Evolutionary conservation across 1,140 invertebrate species (phyloP), one percentile per base, ranked within the genome.

Genomic region (Nixonia krombeini): DNA sequence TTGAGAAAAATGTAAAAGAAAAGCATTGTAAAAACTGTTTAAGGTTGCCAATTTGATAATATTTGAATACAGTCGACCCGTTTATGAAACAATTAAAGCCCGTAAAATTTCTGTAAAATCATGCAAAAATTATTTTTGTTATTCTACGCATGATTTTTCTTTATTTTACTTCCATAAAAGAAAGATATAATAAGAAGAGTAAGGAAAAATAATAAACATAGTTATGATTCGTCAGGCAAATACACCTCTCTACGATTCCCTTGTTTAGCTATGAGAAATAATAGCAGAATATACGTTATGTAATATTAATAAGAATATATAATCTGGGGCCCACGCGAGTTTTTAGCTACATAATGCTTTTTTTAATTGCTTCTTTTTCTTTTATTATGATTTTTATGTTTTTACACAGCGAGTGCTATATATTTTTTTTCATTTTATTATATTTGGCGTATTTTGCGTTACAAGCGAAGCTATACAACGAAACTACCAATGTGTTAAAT

Each of bases 301-400:
- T 79, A 74, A 80, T 83, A 84, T 81, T 82, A 80, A 75, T 83
- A 80, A 80, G 73, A 79, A 82, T 80, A 83, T 82, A 83, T 77
- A 78, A 78, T 72, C 66, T 66, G 45, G 78, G 78, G 78, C 74
- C 79, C 77, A 76, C 71, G 63, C 74, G 67, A 57, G 62, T 70
- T 71, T 73, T 76, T 53, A 76, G 55, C 79, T 82, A 81, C 77
- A 74, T 78, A 73, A 44, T 72, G 57, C 64, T 74, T 71, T 28
- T 66, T 74, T 71, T 28, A 13, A 40, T 12, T 47, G 49, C 56
- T 40, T 46, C 78, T 57, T 64, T 41, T 74, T 71, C 67, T 67
- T 64, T 72, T 55, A 61, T 78, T 58, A 44, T 37, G 37, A 51
- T 71, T 72, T 68, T 69, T 40, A 28, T 63, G 66, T 74, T 53